Evolutionary conservation across 2,113 vertebrate genomes (phyloP), one percentile per base, ranked within the genome.

Genomic region (Pungitius pungitius): DNA sequence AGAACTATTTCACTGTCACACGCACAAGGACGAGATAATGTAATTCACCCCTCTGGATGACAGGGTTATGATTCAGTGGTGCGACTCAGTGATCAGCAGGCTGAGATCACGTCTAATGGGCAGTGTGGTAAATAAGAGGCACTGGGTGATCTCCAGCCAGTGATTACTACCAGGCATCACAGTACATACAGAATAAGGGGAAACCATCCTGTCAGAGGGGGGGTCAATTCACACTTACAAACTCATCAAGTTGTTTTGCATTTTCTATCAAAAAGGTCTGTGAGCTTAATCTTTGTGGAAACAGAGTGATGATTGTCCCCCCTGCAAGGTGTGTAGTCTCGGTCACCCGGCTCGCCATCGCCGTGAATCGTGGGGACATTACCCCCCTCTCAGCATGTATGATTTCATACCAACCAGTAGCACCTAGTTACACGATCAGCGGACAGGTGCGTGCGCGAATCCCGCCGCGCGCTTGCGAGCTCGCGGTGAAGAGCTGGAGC

Each of bases 11-110:
- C 65, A 51, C 26, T 30, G n/a, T 6, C 71, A 22, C 71, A 64
- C 18, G 33, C 24, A 27, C 2, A 15, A 58, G 43, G 24, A 30
- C 33, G 35, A 69, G n/a, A 59, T 39, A 30, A 68, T 43, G 45
- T 67, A 2, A 6, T n/a, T 80, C 54, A 58, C 11, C 64, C 59
- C 60, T 49, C 9, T 26, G 61, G 51, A 27, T 66, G 80, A 85
- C 56, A 37, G 61, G 57, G 70, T 82, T 54, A 40, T 82, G 65
- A 87, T 78, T 77, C 77, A 76, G 40, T 60, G 2, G 40, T 72
- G 78, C 54, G 52, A 74, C 18, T 77, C 47, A 72, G 69, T 17
- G 45, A 60, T 61, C 43, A 64, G 64, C 70, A 73, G 69, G 51
- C 45, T 66, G 55, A 59, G 64, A 76, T 73, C 70, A 76, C 7